Percentiles rank a stretch among this genome's conserved stretches.
These are phyloP conservation scores for Cyprinus carpio DNA, from an alignment of 2,113 vertebrate species.

Conservation along the genomic window DNA sequence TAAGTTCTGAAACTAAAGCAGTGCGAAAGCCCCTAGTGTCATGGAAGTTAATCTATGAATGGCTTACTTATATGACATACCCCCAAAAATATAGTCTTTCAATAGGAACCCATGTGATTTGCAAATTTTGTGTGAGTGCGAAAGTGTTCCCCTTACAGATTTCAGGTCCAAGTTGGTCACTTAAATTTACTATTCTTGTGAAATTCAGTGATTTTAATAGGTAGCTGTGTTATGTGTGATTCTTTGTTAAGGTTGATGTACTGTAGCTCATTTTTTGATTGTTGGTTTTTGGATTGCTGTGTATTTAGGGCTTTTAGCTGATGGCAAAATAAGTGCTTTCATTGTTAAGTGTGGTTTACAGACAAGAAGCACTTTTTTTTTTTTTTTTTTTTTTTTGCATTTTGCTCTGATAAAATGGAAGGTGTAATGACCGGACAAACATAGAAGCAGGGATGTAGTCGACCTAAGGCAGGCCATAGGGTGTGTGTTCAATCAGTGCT, in stretches of 20 bases:
- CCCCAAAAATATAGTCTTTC: neutral
- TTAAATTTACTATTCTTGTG: too few species aligned
- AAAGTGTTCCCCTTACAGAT: neutral
- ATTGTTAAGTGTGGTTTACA: slow-evolving; percentile 32
- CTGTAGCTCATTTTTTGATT: too few species aligned
- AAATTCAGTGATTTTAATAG: too few species aligned
- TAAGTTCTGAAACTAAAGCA: too few species aligned
- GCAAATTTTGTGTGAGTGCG: neutral
- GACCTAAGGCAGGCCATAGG: neutral
- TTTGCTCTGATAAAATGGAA: slow-evolving; percentile 44
- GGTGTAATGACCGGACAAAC: too few species aligned
- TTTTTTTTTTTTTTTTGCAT: slow-evolving; percentile 15
- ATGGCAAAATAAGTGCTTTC: slow-evolving; percentile 31
- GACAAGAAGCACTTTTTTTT: slow-evolving; percentile 14
- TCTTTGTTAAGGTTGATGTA: too few species aligned
- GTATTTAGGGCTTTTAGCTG: slow-evolving; percentile 43
- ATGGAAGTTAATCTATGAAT: neutral
- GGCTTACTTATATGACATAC: neutral
- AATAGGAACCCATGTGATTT: neutral
- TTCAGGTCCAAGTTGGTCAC: too few species aligned
- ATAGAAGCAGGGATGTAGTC: too few species aligned
- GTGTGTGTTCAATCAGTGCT: slow-evolving; percentile 11
- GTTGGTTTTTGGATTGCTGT: too few species aligned
- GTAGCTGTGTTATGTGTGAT: too few species aligned
- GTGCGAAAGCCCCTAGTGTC: too few species aligned